phyloP scores from a whole-genome alignment of 2,888 invertebrate genomes.

The Cephonodes hylas region DNA sequence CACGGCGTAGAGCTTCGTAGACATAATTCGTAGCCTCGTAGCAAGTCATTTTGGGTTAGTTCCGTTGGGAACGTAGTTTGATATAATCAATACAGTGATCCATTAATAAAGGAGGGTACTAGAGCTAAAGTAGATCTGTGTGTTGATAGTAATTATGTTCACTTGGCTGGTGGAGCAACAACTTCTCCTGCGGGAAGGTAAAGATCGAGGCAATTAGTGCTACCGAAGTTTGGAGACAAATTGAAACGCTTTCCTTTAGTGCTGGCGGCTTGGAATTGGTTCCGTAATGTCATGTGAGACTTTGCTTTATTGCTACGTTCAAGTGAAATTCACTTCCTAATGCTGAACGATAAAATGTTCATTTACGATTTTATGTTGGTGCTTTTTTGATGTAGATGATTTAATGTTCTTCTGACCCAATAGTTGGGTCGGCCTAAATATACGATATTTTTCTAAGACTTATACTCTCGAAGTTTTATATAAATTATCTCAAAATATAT shows the following conservation, averaged over 20 bases:
- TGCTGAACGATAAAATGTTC: too few species aligned
- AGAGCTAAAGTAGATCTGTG: not conserved
- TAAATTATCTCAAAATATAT: too few species aligned
- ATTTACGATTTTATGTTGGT: too few species aligned
- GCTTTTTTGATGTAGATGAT: too few species aligned
- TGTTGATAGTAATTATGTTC: not conserved
- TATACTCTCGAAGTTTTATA: too few species aligned
- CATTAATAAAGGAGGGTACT: not conserved
- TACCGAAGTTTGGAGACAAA: not conserved
- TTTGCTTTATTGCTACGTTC: not conserved
- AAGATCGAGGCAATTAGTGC: not conserved
- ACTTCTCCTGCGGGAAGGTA: not conserved
- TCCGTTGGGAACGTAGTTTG: too few species aligned
- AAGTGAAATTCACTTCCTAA: not conserved
- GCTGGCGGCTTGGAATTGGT: not conserved
- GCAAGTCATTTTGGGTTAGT: not conserved
- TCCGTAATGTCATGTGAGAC: not conserved
- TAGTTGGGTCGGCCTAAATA: too few species aligned
- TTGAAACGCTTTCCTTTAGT: not conserved
- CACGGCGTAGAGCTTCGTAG: not conserved
- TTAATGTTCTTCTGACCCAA: too few species aligned
- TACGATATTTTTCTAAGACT: too few species aligned
- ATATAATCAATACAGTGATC: too few species aligned
- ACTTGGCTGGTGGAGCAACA: not conserved
- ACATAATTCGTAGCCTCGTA: not conserved